Percentiles rank a stretch among this genome's conserved stretches.
These are phyloP conservation scores for Leptopilina boulardi DNA, from an alignment of 1,140 invertebrate genomes.

Conservation along the genomic window DNA sequence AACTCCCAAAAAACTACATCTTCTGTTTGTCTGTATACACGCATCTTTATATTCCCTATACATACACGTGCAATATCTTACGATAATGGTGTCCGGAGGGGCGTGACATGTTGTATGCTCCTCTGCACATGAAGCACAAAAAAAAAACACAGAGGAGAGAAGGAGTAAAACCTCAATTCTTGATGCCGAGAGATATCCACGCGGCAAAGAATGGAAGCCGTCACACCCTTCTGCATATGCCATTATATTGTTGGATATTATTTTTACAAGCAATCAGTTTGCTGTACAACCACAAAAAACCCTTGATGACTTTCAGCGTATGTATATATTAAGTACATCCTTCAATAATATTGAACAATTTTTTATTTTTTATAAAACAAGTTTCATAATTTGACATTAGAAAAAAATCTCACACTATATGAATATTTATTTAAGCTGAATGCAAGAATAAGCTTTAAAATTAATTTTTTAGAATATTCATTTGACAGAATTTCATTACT, in stretches of 20 bases:
- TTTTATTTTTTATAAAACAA: no score
- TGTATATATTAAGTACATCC: no score
- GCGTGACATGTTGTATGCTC: neutral
- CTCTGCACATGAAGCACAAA: slow-evolving; percentile 5
- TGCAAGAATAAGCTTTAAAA: no score
- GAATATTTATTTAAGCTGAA: no score
- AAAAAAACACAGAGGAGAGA: neutral
- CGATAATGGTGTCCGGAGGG: neutral
- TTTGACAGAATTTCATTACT: no score
- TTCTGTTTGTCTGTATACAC: slow-evolving; percentile 11
- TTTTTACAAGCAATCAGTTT: slow-evolving; percentile 14
- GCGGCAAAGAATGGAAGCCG: slow-evolving; percentile 6
- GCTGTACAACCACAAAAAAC: slow-evolving; percentile 1
- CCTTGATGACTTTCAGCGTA: slow-evolving; percentile 34
- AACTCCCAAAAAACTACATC: slow-evolving; percentile 13
- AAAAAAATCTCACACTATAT: no score
- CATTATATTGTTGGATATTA: slow-evolving; percentile 19
- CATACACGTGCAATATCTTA: slow-evolving; percentile 27
- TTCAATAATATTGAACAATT: no score
- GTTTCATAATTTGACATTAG: no score
- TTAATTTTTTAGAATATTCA: no score
- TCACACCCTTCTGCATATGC: neutral
- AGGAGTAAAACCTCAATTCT: slow-evolving; percentile 15
- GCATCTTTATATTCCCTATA: slow-evolving; percentile 11
- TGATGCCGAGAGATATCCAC: slow-evolving; percentile 2